A percentile compares a stretch with the other conserved stretches of the same genome.
Evolutionary conservation across 2,797 vertebrate species (phyloP).

Genomic region (Mastacembelus armatus): DNA sequence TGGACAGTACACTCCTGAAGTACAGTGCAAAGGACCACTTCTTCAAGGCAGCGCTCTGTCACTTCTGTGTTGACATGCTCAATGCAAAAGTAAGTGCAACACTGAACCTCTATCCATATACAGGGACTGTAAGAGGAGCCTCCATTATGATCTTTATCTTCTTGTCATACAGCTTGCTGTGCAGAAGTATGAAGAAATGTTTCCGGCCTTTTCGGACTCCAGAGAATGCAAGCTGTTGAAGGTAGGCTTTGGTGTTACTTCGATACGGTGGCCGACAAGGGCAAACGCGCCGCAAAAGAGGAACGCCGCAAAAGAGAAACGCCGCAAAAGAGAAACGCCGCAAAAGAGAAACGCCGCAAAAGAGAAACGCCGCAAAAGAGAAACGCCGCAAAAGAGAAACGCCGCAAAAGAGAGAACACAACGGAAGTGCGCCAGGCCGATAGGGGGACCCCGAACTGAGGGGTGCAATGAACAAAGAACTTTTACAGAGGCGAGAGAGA

Average conservation of each 20-base stretch:
- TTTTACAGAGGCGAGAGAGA: no score
- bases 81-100: constrained; percentile 87
- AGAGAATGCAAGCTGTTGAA: constrained; percentile 89
- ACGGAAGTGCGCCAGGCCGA: no score
- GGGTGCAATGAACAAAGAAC: no score
- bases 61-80: constrained; percentile 94
- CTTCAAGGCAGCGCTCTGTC: constrained; percentile 93
- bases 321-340: no score
- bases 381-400: no score
- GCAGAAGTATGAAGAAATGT: constrained; percentile 89
- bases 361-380: no score
- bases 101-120: rapidly evolving
- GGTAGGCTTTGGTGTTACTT: constrained; percentile 66
- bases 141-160: background rate
- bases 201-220: constrained; percentile 90
- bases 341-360: no score
- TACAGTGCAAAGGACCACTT: constrained; percentile 96
- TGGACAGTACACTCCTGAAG: constrained; percentile 94
- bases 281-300: no score
- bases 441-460: no score
- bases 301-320: no score
- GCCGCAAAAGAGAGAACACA: no score
- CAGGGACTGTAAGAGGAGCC: rapidly evolving
- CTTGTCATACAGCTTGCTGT: constrained; percentile 75
- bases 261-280: no score